A percentile compares a stretch with the other conserved stretches of the same genome.
Evolutionary conservation across 2,888 invertebrate genomes (phyloP).

Genomic region (Drosophila diplacantha): DNA sequence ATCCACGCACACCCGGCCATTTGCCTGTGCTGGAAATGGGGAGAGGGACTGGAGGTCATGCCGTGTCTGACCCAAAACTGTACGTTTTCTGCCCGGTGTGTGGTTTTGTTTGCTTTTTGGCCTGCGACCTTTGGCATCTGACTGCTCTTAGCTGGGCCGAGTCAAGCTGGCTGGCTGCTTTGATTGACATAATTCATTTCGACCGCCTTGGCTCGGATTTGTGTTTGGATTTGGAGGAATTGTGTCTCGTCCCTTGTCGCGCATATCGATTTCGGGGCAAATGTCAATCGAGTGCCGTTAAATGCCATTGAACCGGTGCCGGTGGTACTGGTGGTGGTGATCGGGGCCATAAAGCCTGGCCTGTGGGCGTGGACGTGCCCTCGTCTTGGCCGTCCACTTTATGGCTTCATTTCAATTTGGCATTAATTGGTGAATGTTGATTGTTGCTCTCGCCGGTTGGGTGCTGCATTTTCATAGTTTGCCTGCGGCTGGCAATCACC

Average conservation of each 20-base stretch:
- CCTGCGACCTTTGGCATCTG: conserved; percentile 58
- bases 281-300: conserved; percentile 42
- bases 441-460: conserved; percentile 29
- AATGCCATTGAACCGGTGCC: conserved; percentile 55
- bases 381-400: conserved; percentile 32
- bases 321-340: neutral
- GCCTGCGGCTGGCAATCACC: conserved; percentile 24
- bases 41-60: conserved; percentile 31
- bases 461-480: conserved; percentile 39
- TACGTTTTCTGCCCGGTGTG: conserved; percentile 15
- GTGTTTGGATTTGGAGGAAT: conserved; percentile 1
- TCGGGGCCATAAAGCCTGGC: conserved; percentile 16
- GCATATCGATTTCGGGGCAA: conserved; percentile 31
- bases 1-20: conserved; percentile 23
- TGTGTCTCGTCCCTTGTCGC: conserved; percentile 1
- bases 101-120: conserved; percentile 23
- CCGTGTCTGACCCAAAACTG: conserved; percentile 45
- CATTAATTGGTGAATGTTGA: conserved; percentile 62
- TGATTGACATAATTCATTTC: conserved; percentile 39
- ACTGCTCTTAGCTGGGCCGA: conserved; percentile 7
- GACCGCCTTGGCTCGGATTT: conserved; percentile 24
- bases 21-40: conserved; percentile 8
- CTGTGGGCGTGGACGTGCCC: conserved; percentile 4
- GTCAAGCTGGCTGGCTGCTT: conserved; percentile 12
- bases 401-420: conserved; percentile 65